Evolutionary conservation across 1,140 invertebrate species (phyloP), one percentile per base, ranked within the genome.

Genomic region (Antheraea mylitta): DNA sequence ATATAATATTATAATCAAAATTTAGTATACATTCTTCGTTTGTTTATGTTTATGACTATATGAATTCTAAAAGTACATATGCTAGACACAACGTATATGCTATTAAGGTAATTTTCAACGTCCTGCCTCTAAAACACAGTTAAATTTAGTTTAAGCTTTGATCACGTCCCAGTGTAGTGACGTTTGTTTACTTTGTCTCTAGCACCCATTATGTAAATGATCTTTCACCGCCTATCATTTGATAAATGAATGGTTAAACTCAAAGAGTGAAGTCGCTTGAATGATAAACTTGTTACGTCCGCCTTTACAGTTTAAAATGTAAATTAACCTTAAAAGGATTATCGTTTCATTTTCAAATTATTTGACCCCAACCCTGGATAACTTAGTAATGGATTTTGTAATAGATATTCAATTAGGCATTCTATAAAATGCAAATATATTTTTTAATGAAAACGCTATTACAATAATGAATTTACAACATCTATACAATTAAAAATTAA

Each of bases 61-160:
- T 30, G 22, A 30, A 30, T 30, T 4, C 22, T 30, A 4, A 30
- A 30, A 30, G 22, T 30, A 30, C 4, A 30, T 30, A 30, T 30
- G 22, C 22, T 30, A 30, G 22, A 30, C 22, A 30, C 22, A 30
- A 30, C 22, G 22, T 2, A 4, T 53, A 53, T 53, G 6, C 13
- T 53, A 53, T 53, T 53, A 53, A 53, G 45, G 45, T 53, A 53
- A 53, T 53, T 53, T 53, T n/a, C 45, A n/a, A n/a, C 10, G 45
- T 0, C 7, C 11, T 53, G 45, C 16, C 16, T 53, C 45, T 53
- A 61, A 36, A 30, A 30, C 11, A 60, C 11, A 61, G 18, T 61
- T 22, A 4, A 22, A 65, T 65, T 65, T 18, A 48, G 38, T 65
- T 48, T 18, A 22, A 65, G 38, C 64, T 65, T 65, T 65, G 64